Evolutionary conservation across 23 tunicate genomes (phyloP).

Genomic region (Phallusia fumigata): DNA sequence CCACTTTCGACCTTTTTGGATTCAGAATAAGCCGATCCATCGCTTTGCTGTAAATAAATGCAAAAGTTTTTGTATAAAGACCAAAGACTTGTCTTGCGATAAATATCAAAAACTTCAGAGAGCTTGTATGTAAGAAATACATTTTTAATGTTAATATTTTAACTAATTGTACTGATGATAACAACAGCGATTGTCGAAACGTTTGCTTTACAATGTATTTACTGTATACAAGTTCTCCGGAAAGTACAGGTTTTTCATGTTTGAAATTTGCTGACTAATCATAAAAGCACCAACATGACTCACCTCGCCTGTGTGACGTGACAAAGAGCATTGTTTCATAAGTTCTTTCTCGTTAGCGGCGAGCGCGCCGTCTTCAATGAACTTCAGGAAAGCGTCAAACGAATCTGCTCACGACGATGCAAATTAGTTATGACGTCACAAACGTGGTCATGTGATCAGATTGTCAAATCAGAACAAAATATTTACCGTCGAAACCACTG

Average conservation of each 20-base stretch:
- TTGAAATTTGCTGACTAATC: background rate
- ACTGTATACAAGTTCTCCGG: too few species aligned
- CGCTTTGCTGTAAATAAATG: background rate
- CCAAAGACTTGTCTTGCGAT: too few species aligned
- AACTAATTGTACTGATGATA: too few species aligned
- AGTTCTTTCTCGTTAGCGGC: background rate
- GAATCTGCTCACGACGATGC: conserved; percentile 11
- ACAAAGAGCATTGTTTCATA: background rate
- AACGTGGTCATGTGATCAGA: background rate
- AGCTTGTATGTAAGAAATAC: too few species aligned
- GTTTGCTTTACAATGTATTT: too few species aligned
- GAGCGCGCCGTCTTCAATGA: conserved; percentile 14
- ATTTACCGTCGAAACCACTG: conserved; percentile 5
- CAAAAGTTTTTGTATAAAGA: too few species aligned
- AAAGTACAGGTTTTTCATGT: too few species aligned
- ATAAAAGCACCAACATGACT: background rate
- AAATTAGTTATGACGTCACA: background rate
- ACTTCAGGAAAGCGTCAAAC: conserved; percentile 20
- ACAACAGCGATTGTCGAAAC: too few species aligned
- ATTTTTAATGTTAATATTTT: too few species aligned
- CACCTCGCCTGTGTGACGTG: background rate
- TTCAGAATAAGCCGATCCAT: background rate
- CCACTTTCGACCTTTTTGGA: background rate
- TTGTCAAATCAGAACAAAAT: background rate
- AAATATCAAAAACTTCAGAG: too few species aligned